A percentile compares a stretch with the other conserved stretches of the same genome.
phyloP scores from a whole-genome alignment of 2,888 invertebrate species.

The Carterocephalus palaemon region DNA sequence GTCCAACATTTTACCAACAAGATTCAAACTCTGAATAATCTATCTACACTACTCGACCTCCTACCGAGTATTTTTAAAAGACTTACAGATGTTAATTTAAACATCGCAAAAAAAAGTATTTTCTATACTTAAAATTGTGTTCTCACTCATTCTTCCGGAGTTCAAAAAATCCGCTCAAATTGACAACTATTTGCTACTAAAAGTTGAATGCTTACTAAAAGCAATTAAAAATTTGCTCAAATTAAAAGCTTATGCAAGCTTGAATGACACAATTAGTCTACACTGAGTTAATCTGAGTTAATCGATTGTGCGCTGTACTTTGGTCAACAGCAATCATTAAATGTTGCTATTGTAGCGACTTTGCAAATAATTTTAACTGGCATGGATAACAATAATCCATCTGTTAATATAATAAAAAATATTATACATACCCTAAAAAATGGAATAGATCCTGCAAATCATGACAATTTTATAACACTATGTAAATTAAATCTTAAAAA shows the following conservation, averaged over 20 bases:
- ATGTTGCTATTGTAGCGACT: conserved; percentile 27
- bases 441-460: conserved; percentile 22
- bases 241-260: conserved; percentile 34
- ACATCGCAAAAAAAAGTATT: conserved; percentile 37
- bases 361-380: conserved; percentile 32
- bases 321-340: conserved; percentile 9
- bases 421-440: not conserved
- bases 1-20: not conserved
- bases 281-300: conserved; percentile 42
- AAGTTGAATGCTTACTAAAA: conserved; percentile 38
- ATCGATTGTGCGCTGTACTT: conserved; percentile 28
- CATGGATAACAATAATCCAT: conserved; percentile 20
- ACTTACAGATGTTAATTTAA: conserved; percentile 30
- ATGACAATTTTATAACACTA: conserved; percentile 46
- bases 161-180: conserved; percentile 28
- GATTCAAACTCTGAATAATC: conserved; percentile 7
- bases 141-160: conserved; percentile 36
- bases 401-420: not conserved
- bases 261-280: conserved; percentile 36
- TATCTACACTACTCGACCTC: conserved; percentile 33
- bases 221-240: conserved; percentile 37
- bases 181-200: conserved; percentile 28
- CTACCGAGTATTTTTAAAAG: conserved; percentile 38
- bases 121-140: conserved; percentile 38
- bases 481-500: conserved; percentile 42